Evolutionary conservation across 1,140 invertebrate genomes (phyloP).

Genomic region (Trichoplusia ni): DNA sequence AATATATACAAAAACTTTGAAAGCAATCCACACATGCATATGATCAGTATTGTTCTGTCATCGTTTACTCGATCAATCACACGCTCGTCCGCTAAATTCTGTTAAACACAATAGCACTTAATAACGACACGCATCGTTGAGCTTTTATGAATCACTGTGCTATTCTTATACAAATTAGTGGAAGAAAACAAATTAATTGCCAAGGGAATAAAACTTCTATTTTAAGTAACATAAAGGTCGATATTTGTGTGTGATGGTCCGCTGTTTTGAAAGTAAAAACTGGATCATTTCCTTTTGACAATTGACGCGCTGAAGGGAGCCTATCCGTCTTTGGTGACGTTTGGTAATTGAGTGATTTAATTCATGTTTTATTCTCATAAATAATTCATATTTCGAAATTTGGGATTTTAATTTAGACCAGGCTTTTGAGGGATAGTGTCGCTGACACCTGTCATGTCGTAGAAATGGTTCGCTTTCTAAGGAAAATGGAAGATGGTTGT

Average conservation of each 20-base stretch:
- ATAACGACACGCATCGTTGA: slow-evolving; percentile 35
- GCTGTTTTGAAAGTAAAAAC: slow-evolving; percentile 32
- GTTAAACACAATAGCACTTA: slow-evolving; percentile 37
- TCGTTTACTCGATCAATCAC: slow-evolving; percentile 35
- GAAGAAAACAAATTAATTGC: slow-evolving; percentile 7
- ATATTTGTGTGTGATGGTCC: neutral
- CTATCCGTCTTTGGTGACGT: slow-evolving; percentile 49
- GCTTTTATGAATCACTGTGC: slow-evolving; percentile 37
- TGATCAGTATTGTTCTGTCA: slow-evolving; percentile 14
- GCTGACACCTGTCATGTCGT: slow-evolving; percentile 8
- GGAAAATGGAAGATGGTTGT: neutral
- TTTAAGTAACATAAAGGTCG: neutral
- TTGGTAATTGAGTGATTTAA: slow-evolving; percentile 28
- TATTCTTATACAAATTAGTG: slow-evolving; percentile 48
- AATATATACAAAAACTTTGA: slow-evolving; percentile 2
- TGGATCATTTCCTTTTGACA: slow-evolving; percentile 53
- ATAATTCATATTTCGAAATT: neutral
- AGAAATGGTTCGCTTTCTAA: neutral
- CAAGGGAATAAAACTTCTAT: neutral
- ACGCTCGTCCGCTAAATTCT: slow-evolving; percentile 13
- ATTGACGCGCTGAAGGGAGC: slow-evolving; percentile 43
- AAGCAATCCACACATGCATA: slow-evolving; percentile 1
- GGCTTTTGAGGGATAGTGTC: slow-evolving; percentile 1
- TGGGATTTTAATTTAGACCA: too few relatives aligned
- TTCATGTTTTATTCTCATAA: slow-evolving; percentile 30